A percentile compares a stretch with the other conserved stretches of the same genome.
Evolutionary conservation across 1,140 invertebrate genomes (phyloP).

Genomic region (Nephotettix cincticeps): DNA sequence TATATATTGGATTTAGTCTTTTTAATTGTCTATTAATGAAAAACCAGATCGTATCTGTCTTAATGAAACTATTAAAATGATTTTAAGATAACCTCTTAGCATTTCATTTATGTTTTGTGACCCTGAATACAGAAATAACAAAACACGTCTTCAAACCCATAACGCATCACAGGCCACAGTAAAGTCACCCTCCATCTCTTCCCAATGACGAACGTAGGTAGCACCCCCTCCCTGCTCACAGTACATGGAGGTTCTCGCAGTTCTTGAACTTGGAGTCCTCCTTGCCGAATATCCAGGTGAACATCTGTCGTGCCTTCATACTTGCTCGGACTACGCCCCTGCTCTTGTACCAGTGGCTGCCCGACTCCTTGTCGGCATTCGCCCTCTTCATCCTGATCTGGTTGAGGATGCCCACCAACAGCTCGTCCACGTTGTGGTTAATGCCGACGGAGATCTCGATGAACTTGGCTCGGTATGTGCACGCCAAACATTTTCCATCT

Average conservation of each 20-base stretch:
- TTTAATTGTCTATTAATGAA: too few relatives aligned
- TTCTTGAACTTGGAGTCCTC: constrained; percentile 89
- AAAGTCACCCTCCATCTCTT: too few relatives aligned
- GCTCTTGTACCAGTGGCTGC: constrained; percentile 68
- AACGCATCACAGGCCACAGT: too few relatives aligned
- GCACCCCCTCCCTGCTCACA: constrained; percentile 63
- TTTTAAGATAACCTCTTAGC: too few relatives aligned
- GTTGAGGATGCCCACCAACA: constrained; percentile 76
- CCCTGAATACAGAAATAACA: too few relatives aligned
- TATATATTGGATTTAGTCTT: too few relatives aligned
- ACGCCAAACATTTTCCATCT: constrained; percentile 86
- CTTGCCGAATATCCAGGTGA: constrained; percentile 87
- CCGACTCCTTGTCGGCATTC: constrained; percentile 49
- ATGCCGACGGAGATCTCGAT: constrained; percentile 88
- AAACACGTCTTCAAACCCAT: too few relatives aligned
- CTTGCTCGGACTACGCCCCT: constrained; percentile 77
- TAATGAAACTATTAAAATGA: too few relatives aligned
- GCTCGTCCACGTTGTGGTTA: constrained; percentile 87
- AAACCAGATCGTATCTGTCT: too few relatives aligned
- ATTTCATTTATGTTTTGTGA: too few relatives aligned
- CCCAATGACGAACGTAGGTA: too few relatives aligned
- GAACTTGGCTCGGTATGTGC: constrained; percentile 82
- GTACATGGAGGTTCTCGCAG: constrained; percentile 83
- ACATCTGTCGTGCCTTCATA: constrained; percentile 85
- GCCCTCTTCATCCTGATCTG: constrained; percentile 63